Evolutionary conservation across 1,140 invertebrate species (phyloP).

Genomic region (Muscidifurax raptorellus): DNA sequence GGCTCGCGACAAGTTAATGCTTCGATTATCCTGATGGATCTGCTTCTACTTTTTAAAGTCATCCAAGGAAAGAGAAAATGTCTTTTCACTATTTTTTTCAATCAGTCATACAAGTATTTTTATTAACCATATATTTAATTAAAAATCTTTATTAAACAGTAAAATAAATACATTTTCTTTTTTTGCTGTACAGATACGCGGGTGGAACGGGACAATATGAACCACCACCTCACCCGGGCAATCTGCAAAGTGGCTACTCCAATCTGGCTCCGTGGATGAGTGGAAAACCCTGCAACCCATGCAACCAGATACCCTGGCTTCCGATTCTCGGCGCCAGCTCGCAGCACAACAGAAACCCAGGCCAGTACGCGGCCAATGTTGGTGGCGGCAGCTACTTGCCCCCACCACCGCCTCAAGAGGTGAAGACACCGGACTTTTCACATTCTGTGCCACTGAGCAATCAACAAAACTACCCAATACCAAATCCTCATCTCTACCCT

Average conservation of each 20-base stretch:
- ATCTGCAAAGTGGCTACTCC: slow-evolving; percentile 24
- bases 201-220: not conserved
- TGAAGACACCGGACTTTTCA: slow-evolving; percentile 55
- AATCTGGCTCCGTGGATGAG: slow-evolving; percentile 42
- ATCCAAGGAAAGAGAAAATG: not conserved
- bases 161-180: not conserved
- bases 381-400: not conserved
- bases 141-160: not conserved
- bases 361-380: slow-evolving; percentile 36
- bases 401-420: slow-evolving; percentile 48
- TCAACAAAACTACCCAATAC: slow-evolving; percentile 43
- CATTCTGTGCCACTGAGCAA: not conserved
- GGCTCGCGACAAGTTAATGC: not conserved
- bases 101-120: not conserved
- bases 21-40: not conserved
- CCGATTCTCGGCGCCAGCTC: slow-evolving; percentile 75
- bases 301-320: slow-evolving; percentile 86
- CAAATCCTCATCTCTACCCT: slow-evolving; percentile 59
- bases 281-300: slow-evolving; percentile 81
- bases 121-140: not conserved
- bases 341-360: not conserved
- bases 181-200: slow-evolving; percentile 18
- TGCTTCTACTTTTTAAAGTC: not conserved
- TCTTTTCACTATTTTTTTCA: not conserved
- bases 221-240: slow-evolving; percentile 46